These are phyloP conservation scores for Drosophila percnosoma DNA, from an alignment of 2,888 invertebrate genomes.

Conservation along the genomic window DNA sequence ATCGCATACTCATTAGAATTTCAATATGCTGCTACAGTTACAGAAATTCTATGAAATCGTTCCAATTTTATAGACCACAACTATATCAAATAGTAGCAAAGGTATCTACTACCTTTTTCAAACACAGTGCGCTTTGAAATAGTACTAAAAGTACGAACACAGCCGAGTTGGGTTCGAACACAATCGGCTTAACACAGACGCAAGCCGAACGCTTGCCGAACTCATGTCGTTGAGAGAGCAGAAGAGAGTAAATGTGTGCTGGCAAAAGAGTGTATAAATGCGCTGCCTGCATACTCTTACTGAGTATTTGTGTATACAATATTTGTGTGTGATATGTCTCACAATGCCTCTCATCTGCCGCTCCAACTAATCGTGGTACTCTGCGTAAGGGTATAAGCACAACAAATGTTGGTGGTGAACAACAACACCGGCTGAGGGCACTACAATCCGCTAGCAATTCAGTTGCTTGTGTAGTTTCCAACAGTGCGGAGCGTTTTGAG, in stretches of 20 bases:
- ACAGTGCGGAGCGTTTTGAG: slow-evolving; percentile 49
- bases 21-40: slow-evolving; percentile 25
- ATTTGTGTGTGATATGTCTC: not conserved
- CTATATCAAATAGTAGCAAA: slow-evolving; percentile 11
- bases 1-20: slow-evolving; percentile 3
- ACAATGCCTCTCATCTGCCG: not conserved
- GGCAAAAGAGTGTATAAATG: not conserved
- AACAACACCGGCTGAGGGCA: slow-evolving; percentile 32
- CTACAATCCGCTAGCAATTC: slow-evolving; percentile 31
- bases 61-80: slow-evolving; percentile 13
- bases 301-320: not conserved
- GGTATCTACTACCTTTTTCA: slow-evolving; percentile 34
- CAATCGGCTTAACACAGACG: slow-evolving; percentile 9
- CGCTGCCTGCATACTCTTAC: slow-evolving; percentile 8
- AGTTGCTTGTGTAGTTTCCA: slow-evolving; percentile 64
- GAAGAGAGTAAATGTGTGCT: not conserved
- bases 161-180: not conserved
- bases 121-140: slow-evolving; percentile 6
- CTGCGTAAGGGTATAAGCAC: slow-evolving; percentile 6
- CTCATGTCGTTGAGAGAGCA: slow-evolving; percentile 10
- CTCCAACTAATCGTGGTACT: not conserved
- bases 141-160: slow-evolving; percentile 30
- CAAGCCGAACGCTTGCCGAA: slow-evolving; percentile 38
- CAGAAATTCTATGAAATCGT: slow-evolving; percentile 35
- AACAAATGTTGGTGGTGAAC: slow-evolving; percentile 26